phyloP scores from a whole-genome alignment of 2,888 invertebrate species.

The Tupiocoris notatus region DNA sequence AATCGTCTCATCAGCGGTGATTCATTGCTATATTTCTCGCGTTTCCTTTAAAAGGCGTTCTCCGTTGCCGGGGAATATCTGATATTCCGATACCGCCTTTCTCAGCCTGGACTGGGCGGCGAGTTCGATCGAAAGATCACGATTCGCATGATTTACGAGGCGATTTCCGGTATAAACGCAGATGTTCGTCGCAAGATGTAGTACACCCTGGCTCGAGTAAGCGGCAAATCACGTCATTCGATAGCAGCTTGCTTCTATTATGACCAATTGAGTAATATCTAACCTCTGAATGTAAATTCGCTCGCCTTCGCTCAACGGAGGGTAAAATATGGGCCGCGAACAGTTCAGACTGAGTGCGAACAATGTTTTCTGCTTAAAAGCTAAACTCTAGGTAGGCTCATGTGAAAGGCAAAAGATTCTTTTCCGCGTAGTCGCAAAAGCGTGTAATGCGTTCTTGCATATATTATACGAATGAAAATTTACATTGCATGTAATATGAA shows the following conservation, averaged over 20 bases:
- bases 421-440: too few species aligned
- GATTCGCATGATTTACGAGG: not conserved
- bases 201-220: not conserved
- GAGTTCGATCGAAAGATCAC: not conserved
- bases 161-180: not conserved
- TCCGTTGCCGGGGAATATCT: not conserved
- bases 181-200: not conserved
- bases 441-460: too few species aligned
- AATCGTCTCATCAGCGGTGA: not conserved
- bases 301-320: not conserved
- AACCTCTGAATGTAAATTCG: too few species aligned
- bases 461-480: too few species aligned
- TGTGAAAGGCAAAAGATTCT: too few species aligned
- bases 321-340: not conserved
- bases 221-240: not conserved
- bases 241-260: too few species aligned
- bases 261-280: too few species aligned
- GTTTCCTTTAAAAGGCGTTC: not conserved
- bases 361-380: too few species aligned
- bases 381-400: too few species aligned
- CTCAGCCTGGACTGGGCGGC: not conserved
- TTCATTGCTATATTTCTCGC: not conserved
- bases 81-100: not conserved
- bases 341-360: too few species aligned
- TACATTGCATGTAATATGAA: too few species aligned